Evolutionary conservation across 2,113 vertebrate genomes (phyloP).

Genomic region (Grus americana): DNA sequence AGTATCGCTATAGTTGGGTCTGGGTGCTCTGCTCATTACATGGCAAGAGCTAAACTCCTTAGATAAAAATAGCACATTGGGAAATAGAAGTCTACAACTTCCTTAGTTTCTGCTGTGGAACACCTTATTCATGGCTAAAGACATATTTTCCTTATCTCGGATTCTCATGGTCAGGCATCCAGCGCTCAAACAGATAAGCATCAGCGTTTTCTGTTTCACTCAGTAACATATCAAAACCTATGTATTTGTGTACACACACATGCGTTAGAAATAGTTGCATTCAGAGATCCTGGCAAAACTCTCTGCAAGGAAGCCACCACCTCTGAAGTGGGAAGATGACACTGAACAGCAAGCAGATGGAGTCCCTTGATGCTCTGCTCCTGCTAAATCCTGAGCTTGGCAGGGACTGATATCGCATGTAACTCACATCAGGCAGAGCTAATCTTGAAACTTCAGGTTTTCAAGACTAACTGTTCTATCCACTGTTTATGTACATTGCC

Average conservation of each 20-base stretch:
- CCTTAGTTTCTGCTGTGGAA: neutral
- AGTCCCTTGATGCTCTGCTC: rapidly evolving
- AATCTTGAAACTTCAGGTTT: neutral
- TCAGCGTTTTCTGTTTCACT: neutral
- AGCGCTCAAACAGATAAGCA: neutral
- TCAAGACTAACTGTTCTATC: neutral
- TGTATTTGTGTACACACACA: neutral
- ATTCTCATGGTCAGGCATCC: neutral
- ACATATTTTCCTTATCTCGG: neutral
- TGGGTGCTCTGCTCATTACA: neutral
- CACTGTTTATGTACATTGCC: neutral
- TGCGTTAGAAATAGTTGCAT: rapidly evolving
- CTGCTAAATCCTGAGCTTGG: neutral
- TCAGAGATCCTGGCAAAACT: neutral
- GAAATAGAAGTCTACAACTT: neutral
- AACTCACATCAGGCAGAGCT: neutral
- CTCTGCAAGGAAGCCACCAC: neutral
- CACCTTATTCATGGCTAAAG: neutral
- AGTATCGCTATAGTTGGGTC: rapidly evolving
- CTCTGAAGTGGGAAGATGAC: neutral
- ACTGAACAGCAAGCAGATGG: neutral
- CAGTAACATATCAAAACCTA: rapidly evolving
- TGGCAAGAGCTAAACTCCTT: neutral
- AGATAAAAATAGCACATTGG: neutral
- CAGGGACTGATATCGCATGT: rapidly evolving